Evolutionary conservation across 2,888 invertebrate genomes (phyloP), one percentile per base, ranked within the genome.

Genomic region (Tetanocera ferruginea): DNA sequence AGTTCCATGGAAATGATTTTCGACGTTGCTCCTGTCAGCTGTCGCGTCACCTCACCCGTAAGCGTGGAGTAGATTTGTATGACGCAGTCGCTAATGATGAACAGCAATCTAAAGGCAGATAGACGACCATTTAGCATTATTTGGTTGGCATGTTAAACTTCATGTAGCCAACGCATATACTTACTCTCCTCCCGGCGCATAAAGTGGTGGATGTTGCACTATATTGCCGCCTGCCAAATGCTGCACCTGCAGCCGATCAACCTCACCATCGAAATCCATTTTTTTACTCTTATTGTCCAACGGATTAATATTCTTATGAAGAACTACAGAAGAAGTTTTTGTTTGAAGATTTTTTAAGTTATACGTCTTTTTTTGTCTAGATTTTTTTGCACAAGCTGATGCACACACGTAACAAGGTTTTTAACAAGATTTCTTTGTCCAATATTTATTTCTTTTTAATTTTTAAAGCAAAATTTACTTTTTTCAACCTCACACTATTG

Each of bases 161-260:
- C 5, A 2, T n/a, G 6, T 2, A 28, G n/a, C 14, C 8, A 28
- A 11, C 25, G 37, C 5, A 5, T 31, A 2, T 76, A 91, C 92
- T 91, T 90, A 94, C 94, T 92, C 92, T 86, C 92, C 92, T 87
- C 93, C 91, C 5, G 87, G 85, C 4, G 93, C 93, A 90, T 93
- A 94, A 73, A 93, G 83, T 3, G 94, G 93, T n/a, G 91, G 89
- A 83, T 92, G 90, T 80, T 91, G 89, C 23, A 93, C 91, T 80
- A 94, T 91, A 84, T 91, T 92, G 67, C 93, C 93, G 78, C 94
- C 94, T 37, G 93, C 93, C 88, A 92, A 91, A 85, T 91, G 91
- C 84, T 91, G 91, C 23, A 93, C 87, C 81, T 91, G 85, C 79
- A 92, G 87, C 67, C 88, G 87, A 83, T 91, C 91, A 64, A 72